Evolutionary conservation across 2,888 invertebrate species (phyloP).

Genomic region (Megaustenia siamemsis): DNA sequence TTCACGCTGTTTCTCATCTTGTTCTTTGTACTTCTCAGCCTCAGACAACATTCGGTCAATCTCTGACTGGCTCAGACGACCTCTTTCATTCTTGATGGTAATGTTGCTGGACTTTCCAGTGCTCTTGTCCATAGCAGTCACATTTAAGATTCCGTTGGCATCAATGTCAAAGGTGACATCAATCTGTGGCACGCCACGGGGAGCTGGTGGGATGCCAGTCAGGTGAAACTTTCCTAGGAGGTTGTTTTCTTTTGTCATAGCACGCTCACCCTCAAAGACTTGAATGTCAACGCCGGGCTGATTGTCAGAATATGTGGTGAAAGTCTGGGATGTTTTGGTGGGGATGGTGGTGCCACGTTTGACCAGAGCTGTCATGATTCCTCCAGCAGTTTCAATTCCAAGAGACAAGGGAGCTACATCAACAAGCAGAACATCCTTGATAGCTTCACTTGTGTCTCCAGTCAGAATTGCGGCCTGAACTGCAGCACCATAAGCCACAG

Average conservation of each 20-base stretch:
- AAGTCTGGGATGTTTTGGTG: conserved; percentile 77
- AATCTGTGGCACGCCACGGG: conserved; percentile 26
- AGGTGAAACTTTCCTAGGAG: conserved; percentile 17
- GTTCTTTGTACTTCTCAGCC: conserved; percentile 74
- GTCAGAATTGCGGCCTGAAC: conserved; percentile 21
- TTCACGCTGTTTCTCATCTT: conserved; percentile 75
- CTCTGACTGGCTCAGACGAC: conserved; percentile 22
- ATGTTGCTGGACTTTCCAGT: conserved; percentile 28
- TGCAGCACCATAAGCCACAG: conserved; percentile 35
- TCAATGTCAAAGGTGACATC: conserved; percentile 32
- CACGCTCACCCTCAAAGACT: conserved; percentile 95
- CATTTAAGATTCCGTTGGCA: conserved; percentile 24
- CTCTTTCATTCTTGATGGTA: conserved; percentile 29
- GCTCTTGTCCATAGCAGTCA: conserved; percentile 26
- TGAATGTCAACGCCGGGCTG: conserved; percentile 82
- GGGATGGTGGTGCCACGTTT: conserved; percentile 76
- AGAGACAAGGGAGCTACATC: conserved; percentile 81
- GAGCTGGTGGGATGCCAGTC: conserved; percentile 15
- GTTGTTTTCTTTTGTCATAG: conserved; percentile 92
- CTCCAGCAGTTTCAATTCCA: conserved; percentile 28
- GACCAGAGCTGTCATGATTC: conserved; percentile 62
- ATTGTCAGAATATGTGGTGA: conserved; percentile 94
- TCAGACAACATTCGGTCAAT: conserved; percentile 27
- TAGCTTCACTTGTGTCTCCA: conserved; percentile 3
- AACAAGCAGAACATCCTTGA: conserved; percentile 88